phyloP scores from a whole-genome alignment of 2,797 vertebrate genomes.

The Astyanax mexicanus region DNA sequence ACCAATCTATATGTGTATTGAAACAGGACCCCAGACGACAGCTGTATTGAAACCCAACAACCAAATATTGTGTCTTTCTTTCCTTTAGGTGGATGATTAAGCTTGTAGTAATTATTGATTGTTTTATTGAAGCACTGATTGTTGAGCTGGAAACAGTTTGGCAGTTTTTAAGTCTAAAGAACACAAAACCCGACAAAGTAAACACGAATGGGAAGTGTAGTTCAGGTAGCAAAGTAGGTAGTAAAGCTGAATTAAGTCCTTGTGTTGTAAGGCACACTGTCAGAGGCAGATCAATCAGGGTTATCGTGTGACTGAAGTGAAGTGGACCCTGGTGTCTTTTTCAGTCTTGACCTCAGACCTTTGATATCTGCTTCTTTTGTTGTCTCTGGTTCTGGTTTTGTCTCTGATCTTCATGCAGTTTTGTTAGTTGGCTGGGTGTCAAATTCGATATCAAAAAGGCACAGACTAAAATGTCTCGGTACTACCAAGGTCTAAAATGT shows the following conservation, averaged over 20 bases:
- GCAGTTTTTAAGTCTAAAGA: background rate
- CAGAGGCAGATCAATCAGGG: background rate
- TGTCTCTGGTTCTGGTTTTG: background rate
- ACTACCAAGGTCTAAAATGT: too few species aligned
- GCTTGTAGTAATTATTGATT: background rate
- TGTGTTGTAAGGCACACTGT: background rate
- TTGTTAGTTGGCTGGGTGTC: too few species aligned
- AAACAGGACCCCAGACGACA: background rate
- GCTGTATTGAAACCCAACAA: background rate
- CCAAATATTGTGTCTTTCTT: background rate
- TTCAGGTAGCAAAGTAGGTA: background rate
- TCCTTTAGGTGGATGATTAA: background rate
- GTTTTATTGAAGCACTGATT: background rate
- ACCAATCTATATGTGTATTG: conserved; percentile 21
- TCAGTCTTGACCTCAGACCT: background rate
- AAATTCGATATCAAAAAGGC: too few species aligned
- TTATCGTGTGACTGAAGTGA: background rate
- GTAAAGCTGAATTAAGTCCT: background rate
- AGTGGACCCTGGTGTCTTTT: background rate
- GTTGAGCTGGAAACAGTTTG: background rate
- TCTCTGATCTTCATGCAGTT: too few species aligned
- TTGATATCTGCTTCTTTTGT: too few species aligned
- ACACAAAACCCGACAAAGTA: background rate
- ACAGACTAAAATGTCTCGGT: too few species aligned
- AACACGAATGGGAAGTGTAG: background rate